Conservation (phyloP, 1,140 invertebrate genomes). For the Leptopilina boulardi region DNA sequence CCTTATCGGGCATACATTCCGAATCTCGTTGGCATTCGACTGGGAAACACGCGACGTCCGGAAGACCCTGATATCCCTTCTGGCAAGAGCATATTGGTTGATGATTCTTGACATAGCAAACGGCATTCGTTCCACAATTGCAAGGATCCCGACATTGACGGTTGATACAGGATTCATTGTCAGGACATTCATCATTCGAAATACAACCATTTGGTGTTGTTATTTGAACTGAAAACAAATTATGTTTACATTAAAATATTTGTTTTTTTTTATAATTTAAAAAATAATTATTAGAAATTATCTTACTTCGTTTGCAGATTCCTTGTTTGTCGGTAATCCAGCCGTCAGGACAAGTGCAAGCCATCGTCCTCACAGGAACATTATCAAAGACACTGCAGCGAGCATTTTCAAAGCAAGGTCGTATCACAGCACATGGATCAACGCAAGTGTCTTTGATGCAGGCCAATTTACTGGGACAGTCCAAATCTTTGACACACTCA, state of each 20-base stretch:
- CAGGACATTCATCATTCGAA: constrained; percentile 85
- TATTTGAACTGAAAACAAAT: constrained; percentile 76
- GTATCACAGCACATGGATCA: constrained; percentile 85
- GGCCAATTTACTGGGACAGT: constrained; percentile 87
- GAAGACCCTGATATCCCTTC: constrained; percentile 89
- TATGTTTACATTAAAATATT: not conserved
- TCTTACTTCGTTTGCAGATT: constrained; percentile 79
- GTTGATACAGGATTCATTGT: constrained; percentile 88
- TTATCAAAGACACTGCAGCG: constrained; percentile 88
- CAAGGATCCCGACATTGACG: constrained; percentile 91
- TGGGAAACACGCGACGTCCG: constrained; percentile 85
- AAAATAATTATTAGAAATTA: constrained; percentile 21
- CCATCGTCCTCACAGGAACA: constrained; percentile 88
- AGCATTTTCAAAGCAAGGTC: constrained; percentile 83
- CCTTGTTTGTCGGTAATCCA: constrained; percentile 87
- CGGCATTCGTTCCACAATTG: constrained; percentile 89
- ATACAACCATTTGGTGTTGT: constrained; percentile 83
- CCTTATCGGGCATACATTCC: constrained; percentile 87
- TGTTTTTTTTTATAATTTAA: constrained; percentile 19
- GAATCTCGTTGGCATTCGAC: constrained; percentile 87
- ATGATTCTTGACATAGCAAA: constrained; percentile 89
- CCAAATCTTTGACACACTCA: constrained; percentile 86
- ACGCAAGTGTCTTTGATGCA: constrained; percentile 88
- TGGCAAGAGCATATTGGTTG: constrained; percentile 90
- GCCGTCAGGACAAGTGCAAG: constrained; percentile 89